A percentile compares a stretch with the other conserved stretches of the same genome.
phyloP scores from a whole-genome alignment of 2,113 vertebrate species.

The Ardeotis arabs region DNA sequence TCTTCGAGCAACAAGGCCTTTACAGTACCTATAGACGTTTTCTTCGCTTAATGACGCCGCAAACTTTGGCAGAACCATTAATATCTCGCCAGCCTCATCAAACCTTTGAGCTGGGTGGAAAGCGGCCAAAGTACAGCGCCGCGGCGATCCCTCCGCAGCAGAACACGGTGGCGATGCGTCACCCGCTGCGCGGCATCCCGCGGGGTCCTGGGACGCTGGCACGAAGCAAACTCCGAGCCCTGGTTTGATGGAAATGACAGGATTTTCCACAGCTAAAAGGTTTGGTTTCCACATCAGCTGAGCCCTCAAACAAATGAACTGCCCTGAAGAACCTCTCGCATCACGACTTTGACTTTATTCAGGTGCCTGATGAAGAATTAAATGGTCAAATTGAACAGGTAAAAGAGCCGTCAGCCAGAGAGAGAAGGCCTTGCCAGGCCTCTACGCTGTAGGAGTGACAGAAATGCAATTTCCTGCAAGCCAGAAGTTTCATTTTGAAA shows the following conservation, averaged over 20 bases:
- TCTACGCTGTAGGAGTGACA: background rate
- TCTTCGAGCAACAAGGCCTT: background rate
- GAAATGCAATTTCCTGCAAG: background rate
- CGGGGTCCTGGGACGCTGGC: background rate
- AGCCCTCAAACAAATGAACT: background rate
- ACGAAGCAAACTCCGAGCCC: background rate
- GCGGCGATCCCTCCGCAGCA: background rate
- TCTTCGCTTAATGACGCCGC: background rate
- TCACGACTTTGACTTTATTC: rapidly evolving
- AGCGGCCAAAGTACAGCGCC: constrained; percentile 1
- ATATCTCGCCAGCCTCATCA: background rate
- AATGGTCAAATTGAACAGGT: background rate
- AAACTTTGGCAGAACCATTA: background rate
- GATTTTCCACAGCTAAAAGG: background rate
- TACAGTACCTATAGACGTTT: background rate
- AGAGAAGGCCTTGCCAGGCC: background rate
- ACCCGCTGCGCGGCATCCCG: background rate
- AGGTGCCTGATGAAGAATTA: background rate
- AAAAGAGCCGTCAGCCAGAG: background rate
- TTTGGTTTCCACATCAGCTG: background rate
- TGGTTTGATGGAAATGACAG: background rate
- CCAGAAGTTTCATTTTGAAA: background rate
- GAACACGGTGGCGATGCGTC: background rate
- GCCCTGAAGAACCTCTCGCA: background rate
- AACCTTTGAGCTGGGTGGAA: constrained; percentile 67